Conservation (phyloP, 2,888 invertebrate genomes). For the Myopa tessellatipennis region DNA sequence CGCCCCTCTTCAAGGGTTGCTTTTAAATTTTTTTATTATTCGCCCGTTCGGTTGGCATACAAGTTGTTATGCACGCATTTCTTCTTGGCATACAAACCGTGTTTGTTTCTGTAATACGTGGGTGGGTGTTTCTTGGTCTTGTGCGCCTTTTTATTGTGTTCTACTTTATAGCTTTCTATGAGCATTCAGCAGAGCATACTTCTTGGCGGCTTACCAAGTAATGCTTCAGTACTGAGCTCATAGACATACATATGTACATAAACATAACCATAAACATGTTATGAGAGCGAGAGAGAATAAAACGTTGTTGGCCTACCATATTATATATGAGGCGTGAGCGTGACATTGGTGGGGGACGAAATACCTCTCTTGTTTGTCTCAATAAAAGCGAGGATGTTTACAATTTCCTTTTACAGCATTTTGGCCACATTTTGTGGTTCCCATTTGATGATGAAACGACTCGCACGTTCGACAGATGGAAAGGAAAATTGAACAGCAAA, state of each 20-base stretch:
- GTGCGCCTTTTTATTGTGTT: slow-evolving; percentile 20
- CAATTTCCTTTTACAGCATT: slow-evolving; percentile 1
- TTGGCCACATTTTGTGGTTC: neutral
- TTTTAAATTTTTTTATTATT: neutral
- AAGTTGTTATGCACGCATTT: neutral
- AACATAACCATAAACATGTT: neutral
- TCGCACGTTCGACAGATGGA: too few relatives aligned
- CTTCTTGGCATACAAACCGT: neutral
- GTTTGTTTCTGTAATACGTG: neutral
- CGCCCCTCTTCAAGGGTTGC: too few relatives aligned
- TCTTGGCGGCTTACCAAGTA: slow-evolving; percentile 56
- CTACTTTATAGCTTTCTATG: slow-evolving; percentile 41
- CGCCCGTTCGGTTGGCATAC: neutral
- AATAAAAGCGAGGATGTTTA: neutral
- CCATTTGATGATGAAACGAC: too few relatives aligned
- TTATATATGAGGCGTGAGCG: too few relatives aligned
- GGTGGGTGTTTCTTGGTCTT: neutral
- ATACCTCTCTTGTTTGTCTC: neutral
- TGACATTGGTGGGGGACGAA: neutral
- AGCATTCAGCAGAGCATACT: slow-evolving; percentile 51
- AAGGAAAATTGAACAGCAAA: too few relatives aligned
- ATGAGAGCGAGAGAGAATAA: too few relatives aligned
- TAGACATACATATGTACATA: neutral
- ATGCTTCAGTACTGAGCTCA: neutral
- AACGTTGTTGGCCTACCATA: too few relatives aligned